phyloP scores from a whole-genome alignment of 2,797 vertebrate genomes.

The Hylomyscus alleni region DNA sequence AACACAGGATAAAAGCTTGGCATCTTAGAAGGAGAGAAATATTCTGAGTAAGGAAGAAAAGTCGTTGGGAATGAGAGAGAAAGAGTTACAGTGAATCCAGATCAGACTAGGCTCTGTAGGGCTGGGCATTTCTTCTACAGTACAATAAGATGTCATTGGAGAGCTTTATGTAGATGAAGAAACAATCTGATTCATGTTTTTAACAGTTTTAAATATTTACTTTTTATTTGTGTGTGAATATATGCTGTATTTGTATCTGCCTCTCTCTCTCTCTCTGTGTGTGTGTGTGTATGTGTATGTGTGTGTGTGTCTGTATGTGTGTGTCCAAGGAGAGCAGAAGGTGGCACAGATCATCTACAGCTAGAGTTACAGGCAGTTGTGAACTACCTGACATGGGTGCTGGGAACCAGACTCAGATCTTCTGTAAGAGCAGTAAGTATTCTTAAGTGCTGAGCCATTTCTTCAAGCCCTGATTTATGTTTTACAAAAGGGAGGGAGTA shows the following conservation, averaged over 20 bases:
- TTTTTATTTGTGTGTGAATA: not conserved
- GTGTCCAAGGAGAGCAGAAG: not conserved
- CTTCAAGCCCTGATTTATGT: slow-evolving; percentile 31
- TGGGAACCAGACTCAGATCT: not conserved
- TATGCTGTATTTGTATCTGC: not conserved
- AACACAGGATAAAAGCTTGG: not conserved
- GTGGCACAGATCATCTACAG: not conserved
- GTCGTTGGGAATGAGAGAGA: not conserved
- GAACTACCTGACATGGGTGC: not conserved
- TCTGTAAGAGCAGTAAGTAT: not conserved
- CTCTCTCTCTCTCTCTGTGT: too few species aligned
- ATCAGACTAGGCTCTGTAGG: not conserved
- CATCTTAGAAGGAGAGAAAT: not conserved
- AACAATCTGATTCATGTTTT: slow-evolving; percentile 51
- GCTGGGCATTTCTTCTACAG: slow-evolving; percentile 57
- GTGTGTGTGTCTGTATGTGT: not conserved
- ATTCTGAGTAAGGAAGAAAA: slow-evolving; percentile 20
- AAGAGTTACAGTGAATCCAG: slow-evolving; percentile 12
- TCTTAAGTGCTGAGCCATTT: not conserved
- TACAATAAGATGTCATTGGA: slow-evolving; percentile 10
- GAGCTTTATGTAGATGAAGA: slow-evolving; percentile 57
- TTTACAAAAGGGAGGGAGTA: slow-evolving; percentile 46
- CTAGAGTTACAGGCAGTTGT: not conserved
- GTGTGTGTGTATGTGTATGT: not conserved
- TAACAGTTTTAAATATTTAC: not conserved